A percentile compares a stretch with the other conserved stretches of the same genome.
Evolutionary conservation across 2,888 invertebrate species (phyloP).

Genomic region (Charanyca ferruginea): DNA sequence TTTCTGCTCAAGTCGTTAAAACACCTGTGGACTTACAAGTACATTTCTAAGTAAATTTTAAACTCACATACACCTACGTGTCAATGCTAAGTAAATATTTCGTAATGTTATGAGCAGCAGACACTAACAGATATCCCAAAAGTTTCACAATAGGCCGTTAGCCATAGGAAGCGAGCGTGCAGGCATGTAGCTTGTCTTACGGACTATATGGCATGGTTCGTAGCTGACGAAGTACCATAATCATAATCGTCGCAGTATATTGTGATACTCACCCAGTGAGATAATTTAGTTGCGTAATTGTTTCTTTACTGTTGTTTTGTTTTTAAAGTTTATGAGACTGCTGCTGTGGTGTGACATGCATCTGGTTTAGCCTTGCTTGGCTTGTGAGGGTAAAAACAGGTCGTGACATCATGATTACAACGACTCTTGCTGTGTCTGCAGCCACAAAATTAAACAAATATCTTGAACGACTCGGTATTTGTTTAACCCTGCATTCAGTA

Average conservation of each 20-base stretch:
- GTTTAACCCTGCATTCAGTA: background rate
- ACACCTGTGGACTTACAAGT: conserved; percentile 34
- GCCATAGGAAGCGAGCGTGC: conserved; percentile 71
- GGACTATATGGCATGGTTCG: conserved; percentile 18
- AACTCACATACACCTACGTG: conserved; percentile 43
- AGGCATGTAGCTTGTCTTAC: conserved; percentile 64
- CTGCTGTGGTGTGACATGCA: conserved; percentile 17
- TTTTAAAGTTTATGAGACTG: conserved; percentile 7
- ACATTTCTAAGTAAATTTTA: conserved; percentile 47
- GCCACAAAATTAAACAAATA: conserved; percentile 21
- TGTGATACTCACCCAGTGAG: conserved; percentile 11
- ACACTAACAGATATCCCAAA: conserved; percentile 65
- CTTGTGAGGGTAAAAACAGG: conserved; percentile 12
- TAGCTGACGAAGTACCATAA: conserved; percentile 34
- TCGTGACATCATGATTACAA: conserved; percentile 17
- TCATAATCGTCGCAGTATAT: conserved; percentile 13
- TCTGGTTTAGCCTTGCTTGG: conserved; percentile 29
- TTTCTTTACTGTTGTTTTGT: conserved; percentile 23
- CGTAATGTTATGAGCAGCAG: conserved; percentile 55
- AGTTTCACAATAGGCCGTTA: conserved; percentile 77
- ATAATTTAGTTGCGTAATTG: conserved; percentile 16
- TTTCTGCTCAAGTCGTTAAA: conserved; percentile 8
- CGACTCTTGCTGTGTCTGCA: conserved; percentile 9
- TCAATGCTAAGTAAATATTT: conserved; percentile 58
- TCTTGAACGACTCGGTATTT: background rate